Evolutionary conservation across 2,797 vertebrate species (phyloP), one percentile per base, ranked within the genome.

Genomic region (Taenioides sp.): DNA sequence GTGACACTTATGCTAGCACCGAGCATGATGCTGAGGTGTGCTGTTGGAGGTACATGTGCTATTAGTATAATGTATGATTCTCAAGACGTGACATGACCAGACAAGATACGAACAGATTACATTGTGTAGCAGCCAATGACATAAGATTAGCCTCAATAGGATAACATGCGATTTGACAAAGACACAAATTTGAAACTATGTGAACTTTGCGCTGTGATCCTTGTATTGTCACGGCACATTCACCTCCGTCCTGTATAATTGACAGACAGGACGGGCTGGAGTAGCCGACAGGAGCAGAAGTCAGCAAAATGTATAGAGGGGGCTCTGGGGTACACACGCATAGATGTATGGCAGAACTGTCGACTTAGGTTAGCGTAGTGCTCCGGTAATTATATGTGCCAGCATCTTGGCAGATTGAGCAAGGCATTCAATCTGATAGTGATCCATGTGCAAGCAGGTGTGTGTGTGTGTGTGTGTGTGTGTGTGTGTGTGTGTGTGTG

Each of bases 331-430:
- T 37, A 72, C 71, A 73, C 80, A 78, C 70, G 76, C 60, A 87
- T 78, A 80, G 65, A 85, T 70, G 55, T 71, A 81, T 74, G 73
- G 79, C 79, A 73, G 77, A 83, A 65, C 72, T 84, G 86, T 85
- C 87, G 85, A 62, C 72, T 76, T 70, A 74, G 74, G 79, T 90
- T 88, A 85, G 79, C 70, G 58, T 58, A 37, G 22, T 55, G 69
- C 67, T 27, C 34, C 69, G 25, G 71, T 87, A 84, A 89, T 87
- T 71, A 12, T 67, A 73, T 86, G 81, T 91, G 86, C 87, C 84
- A 86, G 79, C 22, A 80, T 86, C 80, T 84, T 86, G 86, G 88
- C 84, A 83, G 83, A 79, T 88, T 86, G 78, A 86, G 80, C 78
- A 82, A 76, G 83, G 72, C 73, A 82, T 79, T 82, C 79, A 78